These are phyloP conservation scores for Hemibagrus wyckioides DNA, from an alignment of 2,113 vertebrate genomes.

Conservation along the genomic window DNA sequence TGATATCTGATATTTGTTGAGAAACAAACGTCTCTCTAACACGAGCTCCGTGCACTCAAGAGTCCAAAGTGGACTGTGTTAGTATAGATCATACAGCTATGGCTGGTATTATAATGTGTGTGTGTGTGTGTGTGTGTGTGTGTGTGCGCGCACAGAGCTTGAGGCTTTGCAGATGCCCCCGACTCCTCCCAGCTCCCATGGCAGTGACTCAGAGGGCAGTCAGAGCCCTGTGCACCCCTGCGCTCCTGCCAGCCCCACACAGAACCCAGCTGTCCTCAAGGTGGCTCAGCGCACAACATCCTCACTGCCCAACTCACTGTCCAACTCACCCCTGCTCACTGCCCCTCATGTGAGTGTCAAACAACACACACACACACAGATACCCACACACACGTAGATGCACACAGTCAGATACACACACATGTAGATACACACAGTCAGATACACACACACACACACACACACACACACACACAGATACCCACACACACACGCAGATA, in stretches of 20 bases:
- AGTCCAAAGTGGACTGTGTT: not conserved
- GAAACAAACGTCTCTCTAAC: not conserved
- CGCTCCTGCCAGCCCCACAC: constrained; percentile 82
- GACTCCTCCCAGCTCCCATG: constrained; percentile 94
- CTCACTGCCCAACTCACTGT: constrained; percentile 58
- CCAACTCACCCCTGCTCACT: constrained; percentile 94
- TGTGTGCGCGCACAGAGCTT: constrained; percentile 64
- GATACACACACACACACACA: too few relatives aligned
- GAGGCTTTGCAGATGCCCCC: constrained; percentile 91
- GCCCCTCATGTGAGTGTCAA: constrained; percentile 84
- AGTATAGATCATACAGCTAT: not conserved
- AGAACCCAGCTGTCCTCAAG: constrained; percentile 75
- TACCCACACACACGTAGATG: not conserved
- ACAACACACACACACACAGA: not conserved
- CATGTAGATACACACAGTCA: not conserved
- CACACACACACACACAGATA: too few relatives aligned
- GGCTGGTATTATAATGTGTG: not conserved
- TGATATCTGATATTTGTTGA: not conserved
- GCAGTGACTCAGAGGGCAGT: constrained; percentile 94
- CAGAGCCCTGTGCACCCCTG: constrained; percentile 88
- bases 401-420: not conserved
- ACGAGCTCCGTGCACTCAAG: not conserved
- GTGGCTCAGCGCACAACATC: constrained; percentile 66
- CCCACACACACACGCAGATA: too few relatives aligned
- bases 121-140: constrained; percentile 19